phyloP scores from a whole-genome alignment of 2,888 invertebrate species.

The Drosophila vallismaia region DNA sequence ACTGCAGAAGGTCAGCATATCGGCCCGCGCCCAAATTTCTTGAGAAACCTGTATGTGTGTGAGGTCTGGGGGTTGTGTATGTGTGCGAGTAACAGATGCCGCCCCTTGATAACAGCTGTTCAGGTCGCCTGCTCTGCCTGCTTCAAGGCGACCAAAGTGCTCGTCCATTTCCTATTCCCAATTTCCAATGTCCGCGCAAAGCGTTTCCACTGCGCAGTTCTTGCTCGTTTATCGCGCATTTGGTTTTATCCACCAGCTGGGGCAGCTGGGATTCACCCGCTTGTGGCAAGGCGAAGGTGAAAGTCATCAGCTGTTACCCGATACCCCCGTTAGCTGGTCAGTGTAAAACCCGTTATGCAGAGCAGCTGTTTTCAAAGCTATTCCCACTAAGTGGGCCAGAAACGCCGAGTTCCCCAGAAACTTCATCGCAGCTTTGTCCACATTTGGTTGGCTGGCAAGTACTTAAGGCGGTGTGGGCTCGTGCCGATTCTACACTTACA shows the following conservation, averaged over 20 bases:
- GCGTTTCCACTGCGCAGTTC: constrained; percentile 6
- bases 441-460: not conserved
- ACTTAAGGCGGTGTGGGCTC: not conserved
- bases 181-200: not conserved
- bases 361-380: constrained; percentile 31
- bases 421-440: constrained; percentile 5
- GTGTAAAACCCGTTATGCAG: constrained; percentile 36
- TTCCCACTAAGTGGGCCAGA: constrained; percentile 23
- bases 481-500: constrained; percentile 16
- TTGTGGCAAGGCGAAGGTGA: constrained; percentile 68
- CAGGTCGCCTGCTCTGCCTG: not conserved
- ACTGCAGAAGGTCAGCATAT: constrained; percentile 8
- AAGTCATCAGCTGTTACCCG: constrained; percentile 68
- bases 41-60: constrained; percentile 9
- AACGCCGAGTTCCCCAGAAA: not conserved
- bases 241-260: not conserved
- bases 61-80: constrained; percentile 11
- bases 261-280: not conserved
- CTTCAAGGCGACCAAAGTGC: not conserved
- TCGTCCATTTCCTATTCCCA: constrained; percentile 2
- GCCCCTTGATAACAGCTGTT: constrained; percentile 34
- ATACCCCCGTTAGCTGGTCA: constrained; percentile 12
- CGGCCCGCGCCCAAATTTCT: constrained; percentile 6
- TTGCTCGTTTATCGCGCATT: constrained; percentile 16
- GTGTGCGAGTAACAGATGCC: constrained; percentile 29